Evolutionary conservation across 2,797 vertebrate genomes (phyloP).

Genomic region (Pangasius djambal): DNA sequence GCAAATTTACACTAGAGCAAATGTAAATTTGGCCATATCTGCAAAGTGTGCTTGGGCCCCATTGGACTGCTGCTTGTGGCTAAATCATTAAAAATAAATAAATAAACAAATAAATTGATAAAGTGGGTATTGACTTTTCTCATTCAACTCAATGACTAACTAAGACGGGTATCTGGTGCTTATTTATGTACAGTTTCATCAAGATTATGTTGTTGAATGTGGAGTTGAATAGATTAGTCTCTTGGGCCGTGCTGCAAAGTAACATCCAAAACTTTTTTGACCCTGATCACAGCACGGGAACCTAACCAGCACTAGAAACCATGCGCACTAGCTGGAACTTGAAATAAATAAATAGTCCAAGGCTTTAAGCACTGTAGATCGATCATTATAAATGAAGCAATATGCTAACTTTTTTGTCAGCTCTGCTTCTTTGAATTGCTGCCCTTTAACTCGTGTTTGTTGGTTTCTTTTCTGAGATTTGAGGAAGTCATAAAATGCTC

Average conservation of each 20-base stretch:
- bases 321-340: not conserved
- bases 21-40: not conserved
- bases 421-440: not conserved
- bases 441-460: not conserved
- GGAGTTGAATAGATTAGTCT: conserved; percentile 7
- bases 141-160: not conserved
- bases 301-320: too few relatives aligned
- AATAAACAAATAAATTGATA: not conserved
- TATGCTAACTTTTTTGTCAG: not conserved
- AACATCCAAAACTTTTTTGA: not conserved
- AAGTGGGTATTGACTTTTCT: not conserved
- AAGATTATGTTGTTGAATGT: not conserved
- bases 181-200: not conserved
- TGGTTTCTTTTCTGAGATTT: conserved; percentile 32
- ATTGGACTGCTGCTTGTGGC: not conserved
- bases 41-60: not conserved
- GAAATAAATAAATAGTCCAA: not conserved
- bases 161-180: not conserved
- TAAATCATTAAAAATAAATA: not conserved
- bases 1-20: too few relatives aligned
- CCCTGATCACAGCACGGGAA: not conserved
- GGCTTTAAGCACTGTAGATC: not conserved
- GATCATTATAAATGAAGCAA: not conserved
- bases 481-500: conserved; percentile 24
- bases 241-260: not conserved